Evolutionary conservation across 2,797 vertebrate species (phyloP).

Genomic region (Limnodromus scolopaceus): DNA sequence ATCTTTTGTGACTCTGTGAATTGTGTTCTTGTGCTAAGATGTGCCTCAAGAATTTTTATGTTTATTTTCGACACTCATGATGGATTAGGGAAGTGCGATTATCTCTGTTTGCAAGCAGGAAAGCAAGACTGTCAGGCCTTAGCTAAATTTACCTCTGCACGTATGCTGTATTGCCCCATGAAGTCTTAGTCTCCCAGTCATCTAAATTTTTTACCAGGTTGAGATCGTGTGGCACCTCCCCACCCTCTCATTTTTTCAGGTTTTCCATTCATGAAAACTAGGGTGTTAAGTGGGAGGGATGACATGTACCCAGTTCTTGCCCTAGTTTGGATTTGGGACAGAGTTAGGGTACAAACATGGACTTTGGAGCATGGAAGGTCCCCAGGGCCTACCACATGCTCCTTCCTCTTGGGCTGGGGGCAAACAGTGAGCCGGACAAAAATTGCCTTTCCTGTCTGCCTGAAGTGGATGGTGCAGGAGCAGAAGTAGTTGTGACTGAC

Average conservation of each 20-base stretch:
- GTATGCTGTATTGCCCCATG: neutral
- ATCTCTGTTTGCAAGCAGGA: neutral
- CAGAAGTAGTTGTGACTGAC: neutral
- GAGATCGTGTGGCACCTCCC: neutral
- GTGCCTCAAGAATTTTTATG: neutral
- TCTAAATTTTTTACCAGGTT: neutral
- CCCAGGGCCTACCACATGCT: neutral
- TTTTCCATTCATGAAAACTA: slow-evolving; percentile 33
- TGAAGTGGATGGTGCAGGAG: neutral
- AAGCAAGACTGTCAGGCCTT: neutral
- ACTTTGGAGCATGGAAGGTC: neutral
- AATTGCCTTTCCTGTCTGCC: neutral
- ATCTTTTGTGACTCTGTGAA: neutral
- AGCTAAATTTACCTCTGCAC: neutral
- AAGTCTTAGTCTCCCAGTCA: neutral
- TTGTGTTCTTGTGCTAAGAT: neutral
- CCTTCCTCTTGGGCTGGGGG: neutral
- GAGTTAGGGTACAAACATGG: neutral
- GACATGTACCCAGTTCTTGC: neutral
- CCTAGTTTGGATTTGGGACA: slow-evolving; percentile 7
- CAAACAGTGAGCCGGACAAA: neutral
- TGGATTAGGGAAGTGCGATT: slow-evolving; percentile 5
- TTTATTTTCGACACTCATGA: neutral
- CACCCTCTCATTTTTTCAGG: neutral
- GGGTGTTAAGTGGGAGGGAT: slow-evolving; percentile 24